Evolutionary conservation across 2,113 vertebrate species (phyloP).

Genomic region (Pao palembangensis): DNA sequence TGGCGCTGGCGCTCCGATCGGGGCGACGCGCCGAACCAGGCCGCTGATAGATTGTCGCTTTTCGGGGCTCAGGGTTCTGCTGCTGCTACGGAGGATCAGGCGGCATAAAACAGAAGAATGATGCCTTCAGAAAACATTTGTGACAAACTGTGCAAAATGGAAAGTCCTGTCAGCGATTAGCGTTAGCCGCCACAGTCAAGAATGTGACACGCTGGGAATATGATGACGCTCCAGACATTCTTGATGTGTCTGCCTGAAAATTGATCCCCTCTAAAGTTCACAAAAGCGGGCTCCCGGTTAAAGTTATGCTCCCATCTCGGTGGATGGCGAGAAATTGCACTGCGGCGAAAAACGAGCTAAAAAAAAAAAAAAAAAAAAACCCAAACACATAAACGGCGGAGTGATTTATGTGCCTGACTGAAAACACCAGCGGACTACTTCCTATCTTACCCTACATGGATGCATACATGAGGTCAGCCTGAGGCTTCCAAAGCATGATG

Average conservation of each 20-base stretch:
- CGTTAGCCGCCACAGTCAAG: slow-evolving; percentile 40
- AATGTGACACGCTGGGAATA: slow-evolving; percentile 55
- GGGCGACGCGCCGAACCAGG: slow-evolving; percentile 47
- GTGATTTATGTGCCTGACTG: slow-evolving; percentile 65
- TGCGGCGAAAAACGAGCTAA: slow-evolving; percentile 30
- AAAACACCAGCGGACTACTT: slow-evolving; percentile 43
- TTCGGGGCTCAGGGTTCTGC: slow-evolving; percentile 44
- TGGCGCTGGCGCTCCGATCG: slow-evolving; percentile 59
- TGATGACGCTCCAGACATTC: slow-evolving; percentile 68
- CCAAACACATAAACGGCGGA: slow-evolving; percentile 29
- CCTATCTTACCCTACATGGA: slow-evolving; percentile 70
- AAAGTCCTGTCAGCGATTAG: slow-evolving; percentile 36
- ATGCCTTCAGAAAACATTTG: neutral
- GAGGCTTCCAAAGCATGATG: slow-evolving; percentile 46
- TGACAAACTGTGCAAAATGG: too few relatives aligned
- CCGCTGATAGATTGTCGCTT: slow-evolving; percentile 53
- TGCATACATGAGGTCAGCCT: slow-evolving; percentile 54
- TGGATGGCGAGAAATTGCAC: slow-evolving; percentile 46
- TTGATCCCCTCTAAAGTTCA: too few relatives aligned
- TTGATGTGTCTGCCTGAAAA: slow-evolving; percentile 49
- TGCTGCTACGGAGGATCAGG: slow-evolving; percentile 32
- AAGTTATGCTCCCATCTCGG: slow-evolving; percentile 24
- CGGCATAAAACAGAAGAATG: slow-evolving; percentile 18
- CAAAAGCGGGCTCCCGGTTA: slow-evolving; percentile 49
- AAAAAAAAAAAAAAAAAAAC: slow-evolving; percentile 26